These are phyloP conservation scores for Drosophila paulistorum DNA, from an alignment of 1,140 invertebrate species.

Conservation along the genomic window DNA sequence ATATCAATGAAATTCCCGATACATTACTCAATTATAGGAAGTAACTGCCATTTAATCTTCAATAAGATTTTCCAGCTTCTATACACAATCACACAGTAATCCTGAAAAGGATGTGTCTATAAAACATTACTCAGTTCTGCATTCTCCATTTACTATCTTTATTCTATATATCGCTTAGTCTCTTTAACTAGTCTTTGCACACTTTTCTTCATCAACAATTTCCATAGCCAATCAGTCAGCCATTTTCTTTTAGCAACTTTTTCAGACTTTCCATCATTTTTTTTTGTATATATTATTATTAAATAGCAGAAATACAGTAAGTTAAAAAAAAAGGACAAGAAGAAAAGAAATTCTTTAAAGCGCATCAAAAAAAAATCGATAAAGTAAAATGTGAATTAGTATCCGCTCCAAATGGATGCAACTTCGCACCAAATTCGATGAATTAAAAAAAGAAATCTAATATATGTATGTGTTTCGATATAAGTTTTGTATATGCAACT, in stretches of 20 bases:
- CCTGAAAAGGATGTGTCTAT: neutral
- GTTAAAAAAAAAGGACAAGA: slow-evolving; percentile 49
- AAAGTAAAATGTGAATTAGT: neutral
- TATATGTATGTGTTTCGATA: slow-evolving; percentile 40
- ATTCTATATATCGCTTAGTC: slow-evolving; percentile 43
- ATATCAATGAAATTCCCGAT: slow-evolving; percentile 81
- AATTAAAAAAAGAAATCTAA: slow-evolving; percentile 12
- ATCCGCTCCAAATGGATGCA: neutral
- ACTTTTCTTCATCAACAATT: slow-evolving; percentile 37
- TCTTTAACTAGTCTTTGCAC: slow-evolving; percentile 60
- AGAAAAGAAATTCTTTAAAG: slow-evolving; percentile 23
- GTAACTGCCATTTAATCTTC: slow-evolving; percentile 44
- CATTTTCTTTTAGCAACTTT: slow-evolving; percentile 50
- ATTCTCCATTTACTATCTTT: slow-evolving; percentile 13
- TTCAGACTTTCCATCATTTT: slow-evolving; percentile 65
- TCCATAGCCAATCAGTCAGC: slow-evolving; percentile 61
- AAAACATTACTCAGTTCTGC: slow-evolving; percentile 14
- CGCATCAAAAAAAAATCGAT: neutral
- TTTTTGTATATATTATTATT: slow-evolving; percentile 81
- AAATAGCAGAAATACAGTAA: slow-evolving; percentile 77
- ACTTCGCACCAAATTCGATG: no score
- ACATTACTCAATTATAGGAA: slow-evolving; percentile 80
- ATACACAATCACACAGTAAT: slow-evolving; percentile 24
- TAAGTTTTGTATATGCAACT: slow-evolving; percentile 72
- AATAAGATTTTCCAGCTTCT: slow-evolving; percentile 25